Base-by-base conservation (phyloP, 2,797 vertebrate species). In the Fistularia commersonii region DNA sequence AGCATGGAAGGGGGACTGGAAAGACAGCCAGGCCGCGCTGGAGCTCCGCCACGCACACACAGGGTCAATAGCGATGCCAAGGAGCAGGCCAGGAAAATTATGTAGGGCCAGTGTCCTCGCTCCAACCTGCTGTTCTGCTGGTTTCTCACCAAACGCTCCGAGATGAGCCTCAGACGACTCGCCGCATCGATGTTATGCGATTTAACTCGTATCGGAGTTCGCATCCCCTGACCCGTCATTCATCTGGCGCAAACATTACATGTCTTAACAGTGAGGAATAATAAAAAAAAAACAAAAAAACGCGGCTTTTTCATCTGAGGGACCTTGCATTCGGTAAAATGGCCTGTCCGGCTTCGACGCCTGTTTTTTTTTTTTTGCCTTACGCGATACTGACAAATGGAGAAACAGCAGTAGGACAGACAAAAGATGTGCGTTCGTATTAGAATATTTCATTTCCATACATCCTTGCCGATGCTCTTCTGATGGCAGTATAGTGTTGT, bases 11-110 rank as follows among this genome's bases (percentile, higher is more conserved):
- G 72, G 55, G 65, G 69, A 10, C 54, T 11, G 23, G 61, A 65
- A 45, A 59, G 32, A 2, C 41, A 66, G 83, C 77, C 78, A 81
- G 70, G 70, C 60, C 52, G 59, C 8, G 43, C 77, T 88, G 87
- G 86, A 87, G 61, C 54, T 41, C n/a, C 56, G 84, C 85, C 84
- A 86, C n/a, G n/a, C 79, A 74, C 64, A 52, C 55, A 66, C 62
- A 66, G 61, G 57, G n/a, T 69, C 66, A 48, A 41, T 38, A n/a
- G 48, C 47, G 10, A 57, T 61, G 83, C 83, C 83, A 88, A 64
- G n/a, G 62, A 86, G 66, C 54, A 32, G 59, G 66, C 48, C 57
- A 74, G 68, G 80, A 81, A 84, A 77, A 72, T 74, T 74, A 71
- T 66, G 62, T 64, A 39, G 68, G 66, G 57, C 62, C 57, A 41